Base-by-base conservation (phyloP, 2,888 invertebrate genomes). In the Epirrita christyi region DNA sequence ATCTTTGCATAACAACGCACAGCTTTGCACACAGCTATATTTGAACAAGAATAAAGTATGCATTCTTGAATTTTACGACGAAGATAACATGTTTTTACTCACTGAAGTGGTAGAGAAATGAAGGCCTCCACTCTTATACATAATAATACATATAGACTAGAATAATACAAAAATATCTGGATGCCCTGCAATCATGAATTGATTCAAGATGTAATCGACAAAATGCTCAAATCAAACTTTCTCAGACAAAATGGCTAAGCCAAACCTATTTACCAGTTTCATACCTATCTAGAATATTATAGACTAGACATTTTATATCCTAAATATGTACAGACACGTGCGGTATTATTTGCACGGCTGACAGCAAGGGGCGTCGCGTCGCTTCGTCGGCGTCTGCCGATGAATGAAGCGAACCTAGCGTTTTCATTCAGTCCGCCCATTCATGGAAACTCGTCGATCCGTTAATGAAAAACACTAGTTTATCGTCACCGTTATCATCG, bases 351-450 rank as follows among this genome's bases (percentile, higher is more conserved):
- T 59, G 55, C 59, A 59, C 50, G 63, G 65, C 42, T 66, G 64
- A 51, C 69, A 63, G 60, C 63, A 64, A 64, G 69, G 69, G 65
- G 66, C 72, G 72, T 55, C 66, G 68, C 36, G 7, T 51, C 61
- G 66, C 60, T 61, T 55, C 68, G 66, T 60, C 68, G 69, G 66
- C 68, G 66, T 59, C 68, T 68, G 66, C 50, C 75, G 52, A 70
- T 88, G 88, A 88, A 89, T 88, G 85, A 83, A 81, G 78, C 82
- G 76, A 78, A 75, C 79, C 76, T 78, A 81, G 78, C 81, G 83
- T 86, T 89, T 90, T 90, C 88, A 91, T 90, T 89, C 81, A 88
- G 76, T 67, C 72, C 77, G 76, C 69, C 88, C 91, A 91, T 91
- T 92, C 88, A 92, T 86, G 90, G 90, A 90, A 91, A 91, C 85